Percentiles rank a stretch among this genome's conserved stretches.
Evolutionary conservation across 2,113 vertebrate genomes (phyloP).

Genomic region (Pyrgilauda ruficollis): DNA sequence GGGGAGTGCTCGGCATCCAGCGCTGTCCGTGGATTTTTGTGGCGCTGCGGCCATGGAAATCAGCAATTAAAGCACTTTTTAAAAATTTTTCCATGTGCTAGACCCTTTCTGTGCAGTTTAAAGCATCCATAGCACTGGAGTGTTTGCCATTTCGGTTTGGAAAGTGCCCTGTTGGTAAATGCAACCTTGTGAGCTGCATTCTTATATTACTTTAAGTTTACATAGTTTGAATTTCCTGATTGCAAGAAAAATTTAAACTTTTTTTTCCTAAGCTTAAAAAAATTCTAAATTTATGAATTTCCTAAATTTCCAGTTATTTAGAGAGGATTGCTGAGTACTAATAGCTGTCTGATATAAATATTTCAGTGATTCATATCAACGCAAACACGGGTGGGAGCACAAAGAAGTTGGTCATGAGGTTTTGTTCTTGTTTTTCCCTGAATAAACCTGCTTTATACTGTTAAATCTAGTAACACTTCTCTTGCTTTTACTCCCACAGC

Average conservation of each 20-base stretch:
- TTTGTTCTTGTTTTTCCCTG: neutral
- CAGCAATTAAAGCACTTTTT: fast-evolving
- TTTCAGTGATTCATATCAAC: fast-evolving
- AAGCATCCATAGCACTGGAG: fast-evolving
- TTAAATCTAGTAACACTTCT: neutral
- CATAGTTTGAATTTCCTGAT: fast-evolving
- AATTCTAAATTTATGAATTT: too few species aligned
- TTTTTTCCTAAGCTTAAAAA: too few species aligned
- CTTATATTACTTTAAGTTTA: fast-evolving
- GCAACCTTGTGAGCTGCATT: fast-evolving
- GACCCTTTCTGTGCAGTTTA: fast-evolving
- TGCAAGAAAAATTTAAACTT: too few species aligned
- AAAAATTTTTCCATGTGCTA: fast-evolving
- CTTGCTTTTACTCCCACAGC: neutral
- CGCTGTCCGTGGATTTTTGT: fast-evolving
- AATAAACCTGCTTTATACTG: fast-evolving
- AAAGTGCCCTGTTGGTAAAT: fast-evolving
- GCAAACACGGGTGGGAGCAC: neutral
- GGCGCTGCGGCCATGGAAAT: fast-evolving
- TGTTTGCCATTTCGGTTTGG: fast-evolving
- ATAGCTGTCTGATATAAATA: fast-evolving
- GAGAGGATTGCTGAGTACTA: fast-evolving
- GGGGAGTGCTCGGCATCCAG: fast-evolving
- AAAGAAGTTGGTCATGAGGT: neutral
- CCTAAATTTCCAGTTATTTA: neutral